These are phyloP conservation scores for Enteromius treurensis DNA, from an alignment of 2,797 vertebrate species.

Conservation along the genomic window DNA sequence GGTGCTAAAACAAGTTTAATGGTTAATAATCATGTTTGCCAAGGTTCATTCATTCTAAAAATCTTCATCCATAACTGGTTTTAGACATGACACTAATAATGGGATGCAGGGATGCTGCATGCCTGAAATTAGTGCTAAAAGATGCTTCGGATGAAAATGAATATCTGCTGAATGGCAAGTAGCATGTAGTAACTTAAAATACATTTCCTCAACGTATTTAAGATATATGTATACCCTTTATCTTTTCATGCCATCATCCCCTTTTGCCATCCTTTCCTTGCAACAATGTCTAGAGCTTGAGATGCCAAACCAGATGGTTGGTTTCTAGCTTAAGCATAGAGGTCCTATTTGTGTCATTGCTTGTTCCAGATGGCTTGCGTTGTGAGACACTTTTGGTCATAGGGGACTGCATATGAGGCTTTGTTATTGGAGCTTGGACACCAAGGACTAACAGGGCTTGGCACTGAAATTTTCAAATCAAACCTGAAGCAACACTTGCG, in stretches of 20 bases:
- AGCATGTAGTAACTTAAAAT: neutral
- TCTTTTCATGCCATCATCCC: neutral
- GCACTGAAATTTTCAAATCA: neutral
- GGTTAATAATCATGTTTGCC: neutral
- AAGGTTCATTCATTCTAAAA: neutral
- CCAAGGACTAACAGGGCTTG: slow-evolving; percentile 41
- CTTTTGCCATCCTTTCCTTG: slow-evolving; percentile 57
- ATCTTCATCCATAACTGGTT: neutral
- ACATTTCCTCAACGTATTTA: slow-evolving; percentile 5
- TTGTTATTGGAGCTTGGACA: slow-evolving; percentile 54
- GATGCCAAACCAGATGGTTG: slow-evolving; percentile 79
- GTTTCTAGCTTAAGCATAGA: slow-evolving; percentile 75
- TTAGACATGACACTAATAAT: neutral
- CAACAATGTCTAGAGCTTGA: slow-evolving; percentile 74
- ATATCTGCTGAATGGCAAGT: slow-evolving; percentile 1
- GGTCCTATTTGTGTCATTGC: slow-evolving; percentile 76
- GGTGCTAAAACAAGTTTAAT: neutral
- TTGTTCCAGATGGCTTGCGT: slow-evolving; percentile 78
- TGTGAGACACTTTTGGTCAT: slow-evolving; percentile 67
- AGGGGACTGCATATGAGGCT: slow-evolving; percentile 53
- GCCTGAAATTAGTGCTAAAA: neutral
- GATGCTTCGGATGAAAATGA: neutral
- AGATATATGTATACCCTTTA: slow-evolving; percentile 6
- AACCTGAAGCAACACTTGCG: slow-evolving; percentile 5
- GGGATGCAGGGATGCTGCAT: neutral